Evolutionary conservation across 2,888 invertebrate species (phyloP), one percentile per base, ranked within the genome.

Genomic region (Oscheius sp.): DNA sequence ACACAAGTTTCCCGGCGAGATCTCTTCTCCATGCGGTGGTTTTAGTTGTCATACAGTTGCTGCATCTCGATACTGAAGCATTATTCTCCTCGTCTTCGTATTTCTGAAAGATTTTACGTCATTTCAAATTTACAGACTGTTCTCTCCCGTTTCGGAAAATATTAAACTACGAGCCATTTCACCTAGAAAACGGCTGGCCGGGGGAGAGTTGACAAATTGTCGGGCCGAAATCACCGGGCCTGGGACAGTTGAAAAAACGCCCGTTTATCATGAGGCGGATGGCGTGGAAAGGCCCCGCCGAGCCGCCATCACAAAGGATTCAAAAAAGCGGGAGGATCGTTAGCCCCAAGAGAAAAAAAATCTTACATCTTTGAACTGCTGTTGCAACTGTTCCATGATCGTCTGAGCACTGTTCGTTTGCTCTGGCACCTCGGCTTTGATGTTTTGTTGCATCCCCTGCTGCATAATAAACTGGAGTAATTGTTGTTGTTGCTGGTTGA

Each of bases 1-100:
- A 86, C 48, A 86, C 86, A 27, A 86, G 73, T 65, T 78, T 76
- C 23, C 84, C 84, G n/a, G 69, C 63, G 61, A 80, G 68, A 65
- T 85, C 84, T 5, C 86, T 74, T 53, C 86, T 57, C 86, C 86
- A 86, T n/a, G 85, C 85, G 1, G 86, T 86, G 37, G 86, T 86
- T 58, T 84, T 86, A 3, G 80, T 82, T 27, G 86, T 86, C 63
- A 73, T 73, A 58, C 86, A 86, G 65, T 85, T 86, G 61, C 74
- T 79, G 74, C 85, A 85, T n/a, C 81, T 75, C 1, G 82, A 80
- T 23, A 75, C 69, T 31, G 80, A 76, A 12, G 75, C 61, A 39
- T 53, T 70, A 23, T 71, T 53, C 29, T 75, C 80, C 23, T 78
- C 73, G 15, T 78, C 72, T 25, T 64, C 68, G 48, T 68, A 61